Conservation (phyloP, 2,888 invertebrate species). For the Marronus borbonicus region DNA sequence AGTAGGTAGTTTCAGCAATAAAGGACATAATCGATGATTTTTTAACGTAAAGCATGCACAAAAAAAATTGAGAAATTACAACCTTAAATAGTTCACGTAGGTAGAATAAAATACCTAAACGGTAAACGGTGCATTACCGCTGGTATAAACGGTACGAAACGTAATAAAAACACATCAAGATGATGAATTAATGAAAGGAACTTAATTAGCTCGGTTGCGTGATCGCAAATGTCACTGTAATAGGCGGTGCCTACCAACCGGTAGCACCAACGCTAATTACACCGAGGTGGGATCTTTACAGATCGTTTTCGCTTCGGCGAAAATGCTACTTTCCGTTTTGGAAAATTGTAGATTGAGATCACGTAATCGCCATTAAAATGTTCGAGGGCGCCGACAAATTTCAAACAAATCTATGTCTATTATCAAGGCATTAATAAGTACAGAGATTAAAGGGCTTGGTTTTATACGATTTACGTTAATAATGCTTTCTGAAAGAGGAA, state of each 20-base stretch:
- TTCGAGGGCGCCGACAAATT: not conserved
- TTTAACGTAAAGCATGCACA: too few relatives aligned
- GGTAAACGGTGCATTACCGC: not conserved
- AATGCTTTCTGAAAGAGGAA: too few relatives aligned
- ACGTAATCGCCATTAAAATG: slow-evolving; percentile 21
- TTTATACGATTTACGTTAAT: too few relatives aligned
- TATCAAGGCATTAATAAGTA: too few relatives aligned
- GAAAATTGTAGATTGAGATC: not conserved
- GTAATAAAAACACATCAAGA: slow-evolving; percentile 5
- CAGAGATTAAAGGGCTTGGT: too few relatives aligned
- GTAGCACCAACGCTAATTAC: slow-evolving; percentile 22
- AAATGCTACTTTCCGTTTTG: not conserved
- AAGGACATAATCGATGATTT: too few relatives aligned
- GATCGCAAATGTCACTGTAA: slow-evolving; percentile 16
- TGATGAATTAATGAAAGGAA: slow-evolving; percentile 23
- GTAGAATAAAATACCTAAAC: not conserved
- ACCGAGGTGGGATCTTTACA: not conserved
- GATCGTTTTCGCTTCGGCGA: slow-evolving; percentile 4
- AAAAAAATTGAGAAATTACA: too few relatives aligned
- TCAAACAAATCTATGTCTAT: not conserved
- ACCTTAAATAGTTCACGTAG: too few relatives aligned
- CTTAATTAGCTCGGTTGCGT: slow-evolving; percentile 27
- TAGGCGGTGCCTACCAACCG: slow-evolving; percentile 2
- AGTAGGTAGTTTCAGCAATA: too few relatives aligned
- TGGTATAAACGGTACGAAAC: slow-evolving; percentile 5